Evolutionary conservation across 2,888 invertebrate genomes (phyloP).

Genomic region (Amitus sp.): DNA sequence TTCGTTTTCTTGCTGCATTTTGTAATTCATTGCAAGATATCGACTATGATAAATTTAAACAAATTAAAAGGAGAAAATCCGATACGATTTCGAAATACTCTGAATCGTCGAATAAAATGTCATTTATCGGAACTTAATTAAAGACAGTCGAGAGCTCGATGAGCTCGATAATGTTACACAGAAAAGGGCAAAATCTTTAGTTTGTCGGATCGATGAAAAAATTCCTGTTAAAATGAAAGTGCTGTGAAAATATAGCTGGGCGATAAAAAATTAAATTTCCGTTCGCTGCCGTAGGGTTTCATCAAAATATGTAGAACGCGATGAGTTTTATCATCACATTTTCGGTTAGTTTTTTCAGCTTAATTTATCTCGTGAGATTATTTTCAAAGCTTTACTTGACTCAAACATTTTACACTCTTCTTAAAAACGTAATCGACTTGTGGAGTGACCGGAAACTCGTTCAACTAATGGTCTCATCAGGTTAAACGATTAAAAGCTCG

Average conservation of each 20-base stretch:
- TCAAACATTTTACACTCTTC: conserved; percentile 22
- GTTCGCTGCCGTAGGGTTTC: neutral
- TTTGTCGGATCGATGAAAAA: neutral
- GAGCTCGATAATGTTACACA: neutral
- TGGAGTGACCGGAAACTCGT: conserved; percentile 31
- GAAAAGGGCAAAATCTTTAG: neutral
- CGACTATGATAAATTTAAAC: no score
- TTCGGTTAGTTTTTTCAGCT: neutral
- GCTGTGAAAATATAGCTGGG: neutral
- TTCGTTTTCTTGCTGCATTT: no score
- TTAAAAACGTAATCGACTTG: conserved; percentile 27
- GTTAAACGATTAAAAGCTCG: conserved; percentile 17
- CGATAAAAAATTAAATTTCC: neutral
- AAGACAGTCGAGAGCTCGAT: no score
- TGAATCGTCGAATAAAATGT: no score
- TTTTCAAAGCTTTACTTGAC: conserved; percentile 23
- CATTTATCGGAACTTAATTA: no score
- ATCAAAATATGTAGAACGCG: neutral
- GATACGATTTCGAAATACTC: no score
- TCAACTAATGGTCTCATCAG: conserved; percentile 22
- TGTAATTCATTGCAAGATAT: no score
- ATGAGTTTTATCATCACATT: neutral
- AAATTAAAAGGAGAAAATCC: no score
- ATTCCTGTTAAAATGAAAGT: neutral
- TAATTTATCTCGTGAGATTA: conserved; percentile 16